These are phyloP conservation scores for Luscinia luscinia DNA, from an alignment of 2,797 vertebrate species.

Conservation along the genomic window DNA sequence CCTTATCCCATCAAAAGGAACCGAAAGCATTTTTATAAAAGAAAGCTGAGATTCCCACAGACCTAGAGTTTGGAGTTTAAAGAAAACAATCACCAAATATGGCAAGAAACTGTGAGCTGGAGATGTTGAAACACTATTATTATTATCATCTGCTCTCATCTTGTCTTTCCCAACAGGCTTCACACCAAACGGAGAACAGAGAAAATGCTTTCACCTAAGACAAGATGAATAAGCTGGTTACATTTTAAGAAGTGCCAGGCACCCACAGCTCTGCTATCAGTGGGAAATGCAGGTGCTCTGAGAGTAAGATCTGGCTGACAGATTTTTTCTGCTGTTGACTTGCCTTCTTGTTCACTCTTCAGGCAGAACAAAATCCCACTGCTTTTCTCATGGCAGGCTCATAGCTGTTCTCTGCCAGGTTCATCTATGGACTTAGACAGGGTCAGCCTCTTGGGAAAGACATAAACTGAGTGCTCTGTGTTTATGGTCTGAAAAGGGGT, in stretches of 20 bases:
- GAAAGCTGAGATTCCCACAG: slow-evolving; percentile 2
- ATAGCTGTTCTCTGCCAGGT: neutral
- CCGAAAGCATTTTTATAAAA: neutral
- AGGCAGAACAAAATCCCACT: neutral
- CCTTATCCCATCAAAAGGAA: neutral
- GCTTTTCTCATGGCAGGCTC: neutral
- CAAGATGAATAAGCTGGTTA: slow-evolving; percentile 11
- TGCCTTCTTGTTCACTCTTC: neutral
- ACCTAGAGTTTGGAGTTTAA: neutral
- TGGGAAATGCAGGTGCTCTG: slow-evolving; percentile 49
- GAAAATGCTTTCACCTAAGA: slow-evolving; percentile 18
- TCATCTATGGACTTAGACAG: neutral
- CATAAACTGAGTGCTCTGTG: neutral
- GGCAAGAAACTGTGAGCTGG: slow-evolving; percentile 34
- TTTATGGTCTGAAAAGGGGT: neutral
- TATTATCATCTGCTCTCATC: slow-evolving; percentile 56
- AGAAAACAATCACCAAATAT: slow-evolving; percentile 52
- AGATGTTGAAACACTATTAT: slow-evolving; percentile 26
- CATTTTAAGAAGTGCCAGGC: slow-evolving; percentile 44
- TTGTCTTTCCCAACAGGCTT: slow-evolving; percentile 32
- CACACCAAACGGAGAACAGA: slow-evolving; percentile 19
- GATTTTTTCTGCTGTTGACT: neutral
- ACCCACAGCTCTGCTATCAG: neutral
- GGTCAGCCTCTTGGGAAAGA: neutral
- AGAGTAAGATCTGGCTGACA: neutral